Conservation (phyloP, 2,888 invertebrate genomes). For the Achlya flavicornis region DNA sequence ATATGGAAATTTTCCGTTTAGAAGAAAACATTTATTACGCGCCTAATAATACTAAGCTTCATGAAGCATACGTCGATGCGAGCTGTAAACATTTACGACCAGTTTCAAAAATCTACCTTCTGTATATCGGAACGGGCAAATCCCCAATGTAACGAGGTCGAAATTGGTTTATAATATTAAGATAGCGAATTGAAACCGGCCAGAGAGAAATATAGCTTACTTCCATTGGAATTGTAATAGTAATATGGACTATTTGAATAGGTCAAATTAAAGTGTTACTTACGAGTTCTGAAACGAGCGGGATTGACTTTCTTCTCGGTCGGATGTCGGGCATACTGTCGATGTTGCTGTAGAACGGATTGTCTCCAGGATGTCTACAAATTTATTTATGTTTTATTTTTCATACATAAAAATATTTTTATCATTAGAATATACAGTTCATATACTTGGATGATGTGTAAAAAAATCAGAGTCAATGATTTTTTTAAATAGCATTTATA, state of each 20-base stretch:
- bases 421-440: no score
- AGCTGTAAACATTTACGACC: constrained; percentile 78
- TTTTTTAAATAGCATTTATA: neutral
- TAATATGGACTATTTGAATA: constrained; percentile 26
- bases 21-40: constrained; percentile 83
- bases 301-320: constrained; percentile 97
- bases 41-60: constrained; percentile 82
- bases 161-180: constrained; percentile 27
- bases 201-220: constrained; percentile 63
- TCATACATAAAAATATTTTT: no score
- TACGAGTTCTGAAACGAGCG: constrained; percentile 99
- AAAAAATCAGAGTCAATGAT: no score
- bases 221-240: constrained; percentile 63
- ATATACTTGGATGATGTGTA: no score
- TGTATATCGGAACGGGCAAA: constrained; percentile 18
- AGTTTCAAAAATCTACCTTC: constrained; percentile 76
- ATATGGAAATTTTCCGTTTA: constrained; percentile 63
- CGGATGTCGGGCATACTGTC: constrained; percentile 99
- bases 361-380: constrained; percentile 94
- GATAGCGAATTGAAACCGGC: constrained; percentile 71
- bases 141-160: constrained; percentile 5
- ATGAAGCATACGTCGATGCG: constrained; percentile 80
- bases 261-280: constrained; percentile 75
- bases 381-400: no score
- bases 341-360: constrained; percentile 99